Conservation (phyloP, 2,113 vertebrate genomes). For the Herpailurus yagouaroundi region DNA sequence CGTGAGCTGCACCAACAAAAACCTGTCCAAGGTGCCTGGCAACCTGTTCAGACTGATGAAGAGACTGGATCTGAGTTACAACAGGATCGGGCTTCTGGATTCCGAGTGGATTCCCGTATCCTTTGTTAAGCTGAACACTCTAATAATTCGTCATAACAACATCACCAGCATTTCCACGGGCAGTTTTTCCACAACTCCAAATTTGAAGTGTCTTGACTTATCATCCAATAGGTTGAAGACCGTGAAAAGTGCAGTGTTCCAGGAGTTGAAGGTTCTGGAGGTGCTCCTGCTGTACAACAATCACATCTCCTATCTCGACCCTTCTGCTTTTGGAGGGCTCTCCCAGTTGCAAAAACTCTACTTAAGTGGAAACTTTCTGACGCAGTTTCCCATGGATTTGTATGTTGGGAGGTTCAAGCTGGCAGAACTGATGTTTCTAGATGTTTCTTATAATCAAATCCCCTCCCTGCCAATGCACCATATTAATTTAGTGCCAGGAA, state of each 20-base stretch:
- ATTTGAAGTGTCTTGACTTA: slow-evolving; percentile 92
- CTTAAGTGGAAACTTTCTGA: slow-evolving; percentile 95
- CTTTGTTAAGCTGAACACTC: slow-evolving; percentile 88
- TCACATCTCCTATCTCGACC: slow-evolving; percentile 88
- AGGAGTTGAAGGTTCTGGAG: slow-evolving; percentile 88
- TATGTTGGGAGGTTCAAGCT: slow-evolving; percentile 87
- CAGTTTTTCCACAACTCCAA: slow-evolving; percentile 90
- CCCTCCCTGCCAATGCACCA: slow-evolving; percentile 89
- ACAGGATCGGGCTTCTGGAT: slow-evolving; percentile 86
- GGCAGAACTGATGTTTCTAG: slow-evolving; percentile 89
- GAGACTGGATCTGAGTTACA: slow-evolving; percentile 95
- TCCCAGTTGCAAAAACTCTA: slow-evolving; percentile 90
- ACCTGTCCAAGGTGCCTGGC: slow-evolving; percentile 86
- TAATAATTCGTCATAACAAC: slow-evolving; percentile 91
- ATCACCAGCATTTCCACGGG: slow-evolving; percentile 82
- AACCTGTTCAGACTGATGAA: slow-evolving; percentile 85
- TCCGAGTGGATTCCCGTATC: slow-evolving; percentile 83
- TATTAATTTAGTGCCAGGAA: slow-evolving; percentile 85
- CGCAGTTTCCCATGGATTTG: slow-evolving; percentile 92
- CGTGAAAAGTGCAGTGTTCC: slow-evolving; percentile 89
- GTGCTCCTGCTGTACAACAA: slow-evolving; percentile 96
- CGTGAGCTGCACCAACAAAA: slow-evolving; percentile 91
- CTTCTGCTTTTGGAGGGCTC: slow-evolving; percentile 87
- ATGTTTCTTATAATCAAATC: slow-evolving; percentile 95
- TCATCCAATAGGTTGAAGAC: slow-evolving; percentile 92